Base-by-base conservation (phyloP, 1,140 invertebrate species). In the Cataglyphis hispanica region DNA sequence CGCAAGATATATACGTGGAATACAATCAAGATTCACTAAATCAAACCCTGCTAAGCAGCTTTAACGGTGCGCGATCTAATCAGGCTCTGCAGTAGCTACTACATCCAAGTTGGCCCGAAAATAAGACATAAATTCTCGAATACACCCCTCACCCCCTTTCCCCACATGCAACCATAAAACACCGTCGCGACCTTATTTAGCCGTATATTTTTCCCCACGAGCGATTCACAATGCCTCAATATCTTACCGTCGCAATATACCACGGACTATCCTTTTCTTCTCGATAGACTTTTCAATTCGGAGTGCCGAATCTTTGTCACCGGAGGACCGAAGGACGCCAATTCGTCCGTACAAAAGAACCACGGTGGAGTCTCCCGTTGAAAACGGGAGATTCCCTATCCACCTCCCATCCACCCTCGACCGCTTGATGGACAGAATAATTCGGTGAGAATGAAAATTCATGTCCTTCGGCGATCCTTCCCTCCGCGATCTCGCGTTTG, bases 401-500 rank as follows among this genome's bases (percentile, higher is more conserved):
- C 56, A 53, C 53, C 19, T 10, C 64, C 22, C 22, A 2, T 27
- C 3, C 16, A 25, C 31, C 67, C 80, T 63, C 83, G 56, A 27
- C 25, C 66, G 43, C 72, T 83, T 81, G 84, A 86, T 69, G 83
- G 91, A 91, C 91, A 87, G 91, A 91, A 92, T 92, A 92, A 91
- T 92, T 91, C 85, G 77, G 53, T 67, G 88, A 87, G 91, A 90
- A 91, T 92, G 89, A 92, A 92, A 92, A 91, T 92, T 91, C 90
- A 90, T 91, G 84, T 88, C 89, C 75, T 86, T 74, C 76, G 40
- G 40, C 83, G 13, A 7, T 40, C 22, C 46, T 43, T 34, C 64
- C 43, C 43, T 63, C 53, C 46, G 46, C 70, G 64, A 50, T 50
- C 61, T 86, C 67, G 72, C 70, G 72, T 22, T 19, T 27, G 53